Evolutionary conservation across 2,888 invertebrate genomes (phyloP), one percentile per base, ranked within the genome.

Genomic region (Norana najaformis): DNA sequence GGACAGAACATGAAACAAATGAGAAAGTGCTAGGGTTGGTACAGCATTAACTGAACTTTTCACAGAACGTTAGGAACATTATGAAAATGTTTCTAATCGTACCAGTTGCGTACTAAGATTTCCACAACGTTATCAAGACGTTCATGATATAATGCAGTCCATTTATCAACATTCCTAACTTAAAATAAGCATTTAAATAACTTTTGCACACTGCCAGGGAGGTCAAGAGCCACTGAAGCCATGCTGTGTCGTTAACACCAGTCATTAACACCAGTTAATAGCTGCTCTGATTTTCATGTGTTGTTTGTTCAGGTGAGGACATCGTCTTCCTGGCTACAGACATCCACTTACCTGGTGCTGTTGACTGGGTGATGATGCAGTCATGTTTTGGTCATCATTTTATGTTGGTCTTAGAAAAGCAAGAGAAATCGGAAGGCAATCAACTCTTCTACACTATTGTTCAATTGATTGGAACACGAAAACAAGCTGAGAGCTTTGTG

Each of bases 321-420:
- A 99, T 99, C 93, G 99, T 99, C 90, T 99, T 99, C 95, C 96
- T 99, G 93, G 99, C 99, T 2, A 99, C 99, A 82, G 99, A 99
- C 95, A 99, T 99, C 92, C 99, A 99, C 96, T 96, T 99, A 92
- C 99, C 99, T 18, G 99, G 99, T 91, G 99, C 99, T 53, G 99
- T 99, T 20, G 99, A 99, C 95, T 99, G 99, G 99, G 96, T 96
- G 8, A 99, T 99, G 99, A 99, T 99, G 99, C 99, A 99, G 95
- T 98, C 98, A 41, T 99, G 99, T 95, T 99, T 99, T 95, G 98
- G 98, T 90, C 98, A 98, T 94, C 98, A 99, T 95, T 99, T 99
- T 94, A 99, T 99, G 99, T 96, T 99, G 92, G 99, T 99, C 69
- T 96, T 99, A 89, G 99, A 99, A 95, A 99, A 99, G 95, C 95